phyloP scores from a whole-genome alignment of 2,797 vertebrate species.

The Eulemur coronatus region DNA sequence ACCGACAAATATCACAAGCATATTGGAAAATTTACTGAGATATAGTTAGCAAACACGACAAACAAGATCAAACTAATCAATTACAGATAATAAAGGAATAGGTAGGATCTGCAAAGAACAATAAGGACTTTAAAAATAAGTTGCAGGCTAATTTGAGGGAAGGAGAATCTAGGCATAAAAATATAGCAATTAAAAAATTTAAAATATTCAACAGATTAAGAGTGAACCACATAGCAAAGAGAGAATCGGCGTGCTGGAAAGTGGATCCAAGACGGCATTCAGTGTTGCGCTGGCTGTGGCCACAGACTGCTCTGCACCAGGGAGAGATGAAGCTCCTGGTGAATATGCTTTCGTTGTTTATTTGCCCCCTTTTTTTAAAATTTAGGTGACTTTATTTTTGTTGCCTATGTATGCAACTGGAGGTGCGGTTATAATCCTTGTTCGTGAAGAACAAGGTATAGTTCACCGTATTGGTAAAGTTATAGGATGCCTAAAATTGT shows the following conservation, averaged over 20 bases:
- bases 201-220: not conserved
- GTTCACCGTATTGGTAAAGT: not conserved
- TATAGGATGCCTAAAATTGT: not conserved
- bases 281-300: not conserved
- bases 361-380: not conserved
- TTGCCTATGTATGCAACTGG: not conserved
- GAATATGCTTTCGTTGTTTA: not conserved
- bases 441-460: not conserved
- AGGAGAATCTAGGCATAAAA: not conserved
- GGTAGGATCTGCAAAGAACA: not conserved
- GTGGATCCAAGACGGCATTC: not conserved
- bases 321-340: not conserved
- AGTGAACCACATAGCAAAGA: not conserved
- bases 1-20: not conserved
- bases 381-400: not conserved
- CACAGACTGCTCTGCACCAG: accelerated
- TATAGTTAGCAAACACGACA: not conserved
- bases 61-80: not conserved
- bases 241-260: no score
- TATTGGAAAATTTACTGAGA: not conserved
- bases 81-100: not conserved
- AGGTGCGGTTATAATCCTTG: not conserved
- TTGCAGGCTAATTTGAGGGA: not conserved
- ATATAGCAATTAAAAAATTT: not conserved
- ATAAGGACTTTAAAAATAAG: not conserved